Evolutionary conservation across 2,797 vertebrate genomes (phyloP).

Genomic region (Loris lydekkerianus): DNA sequence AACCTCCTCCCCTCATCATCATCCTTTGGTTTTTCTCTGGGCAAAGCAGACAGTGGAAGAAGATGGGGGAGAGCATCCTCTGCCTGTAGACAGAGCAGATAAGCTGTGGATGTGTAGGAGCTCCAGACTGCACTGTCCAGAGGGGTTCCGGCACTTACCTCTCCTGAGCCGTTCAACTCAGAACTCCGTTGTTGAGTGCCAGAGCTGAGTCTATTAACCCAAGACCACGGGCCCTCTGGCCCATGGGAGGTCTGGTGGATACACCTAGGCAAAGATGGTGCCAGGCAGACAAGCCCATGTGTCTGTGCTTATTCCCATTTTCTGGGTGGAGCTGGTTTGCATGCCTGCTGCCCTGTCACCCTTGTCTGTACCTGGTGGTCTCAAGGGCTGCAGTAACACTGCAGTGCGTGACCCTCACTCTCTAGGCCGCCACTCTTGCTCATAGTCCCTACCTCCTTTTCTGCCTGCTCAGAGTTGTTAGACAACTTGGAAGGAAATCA

Average conservation of each 20-base stretch:
- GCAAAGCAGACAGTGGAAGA: neutral
- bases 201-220: slow-evolving; percentile 77
- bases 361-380: neutral
- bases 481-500: neutral
- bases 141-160: slow-evolving; percentile 8
- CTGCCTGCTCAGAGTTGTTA: neutral
- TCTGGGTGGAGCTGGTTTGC: neutral
- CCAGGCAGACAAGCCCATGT: neutral
- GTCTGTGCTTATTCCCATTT: neutral
- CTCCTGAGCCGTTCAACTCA: neutral
- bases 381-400: neutral
- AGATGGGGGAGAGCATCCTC: neutral
- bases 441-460: neutral
- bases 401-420: neutral
- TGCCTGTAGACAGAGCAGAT: neutral
- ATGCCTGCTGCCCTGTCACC: neutral
- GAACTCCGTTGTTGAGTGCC: slow-evolving; percentile 68
- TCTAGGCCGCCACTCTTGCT: neutral
- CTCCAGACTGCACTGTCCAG: neutral
- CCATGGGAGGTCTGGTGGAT: neutral
- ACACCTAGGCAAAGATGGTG: neutral
- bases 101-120: neutral
- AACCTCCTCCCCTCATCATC: neutral
- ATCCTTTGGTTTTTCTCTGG: neutral
- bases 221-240: neutral